These are phyloP conservation scores for Myanophis thanlyinensis DNA, from an alignment of 2,113 vertebrate genomes.

Conservation along the genomic window DNA sequence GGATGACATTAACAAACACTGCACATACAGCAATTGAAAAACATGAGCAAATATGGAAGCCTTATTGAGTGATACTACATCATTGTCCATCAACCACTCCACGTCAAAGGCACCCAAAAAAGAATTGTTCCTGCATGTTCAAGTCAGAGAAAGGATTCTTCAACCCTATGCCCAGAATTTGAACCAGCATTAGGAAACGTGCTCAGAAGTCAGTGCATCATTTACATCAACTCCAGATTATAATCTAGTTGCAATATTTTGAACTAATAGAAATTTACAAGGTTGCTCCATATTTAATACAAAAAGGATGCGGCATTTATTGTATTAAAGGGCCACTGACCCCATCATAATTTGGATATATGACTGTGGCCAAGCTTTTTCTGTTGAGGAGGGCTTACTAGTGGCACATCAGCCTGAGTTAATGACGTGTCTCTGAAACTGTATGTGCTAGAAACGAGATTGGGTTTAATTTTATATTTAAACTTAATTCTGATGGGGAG, in stretches of 20 bases:
- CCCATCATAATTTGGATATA: neutral
- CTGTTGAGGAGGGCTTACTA: neutral
- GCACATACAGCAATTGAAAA: neutral
- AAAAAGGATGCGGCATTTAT: too few species aligned
- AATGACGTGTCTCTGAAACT: neutral
- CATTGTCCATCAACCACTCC: neutral
- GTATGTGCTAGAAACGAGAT: neutral
- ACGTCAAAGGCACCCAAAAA: neutral
- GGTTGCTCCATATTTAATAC: neutral
- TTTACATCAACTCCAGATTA: neutral
- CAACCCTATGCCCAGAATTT: neutral
- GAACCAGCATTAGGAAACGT: neutral
- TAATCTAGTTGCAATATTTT: neutral
- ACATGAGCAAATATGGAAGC: neutral
- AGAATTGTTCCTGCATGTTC: neutral
- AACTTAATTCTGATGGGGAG: neutral
- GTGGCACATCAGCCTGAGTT: neutral
- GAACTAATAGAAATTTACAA: neutral
- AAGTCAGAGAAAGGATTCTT: neutral
- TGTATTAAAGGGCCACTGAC: neutral
- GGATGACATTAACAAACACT: neutral
- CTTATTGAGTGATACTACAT: neutral
- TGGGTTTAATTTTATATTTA: neutral
- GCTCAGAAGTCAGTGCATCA: neutral
- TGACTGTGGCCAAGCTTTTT: neutral